phyloP scores from a whole-genome alignment of 2,113 vertebrate species.

The Nothocercus nigrocapillus region DNA sequence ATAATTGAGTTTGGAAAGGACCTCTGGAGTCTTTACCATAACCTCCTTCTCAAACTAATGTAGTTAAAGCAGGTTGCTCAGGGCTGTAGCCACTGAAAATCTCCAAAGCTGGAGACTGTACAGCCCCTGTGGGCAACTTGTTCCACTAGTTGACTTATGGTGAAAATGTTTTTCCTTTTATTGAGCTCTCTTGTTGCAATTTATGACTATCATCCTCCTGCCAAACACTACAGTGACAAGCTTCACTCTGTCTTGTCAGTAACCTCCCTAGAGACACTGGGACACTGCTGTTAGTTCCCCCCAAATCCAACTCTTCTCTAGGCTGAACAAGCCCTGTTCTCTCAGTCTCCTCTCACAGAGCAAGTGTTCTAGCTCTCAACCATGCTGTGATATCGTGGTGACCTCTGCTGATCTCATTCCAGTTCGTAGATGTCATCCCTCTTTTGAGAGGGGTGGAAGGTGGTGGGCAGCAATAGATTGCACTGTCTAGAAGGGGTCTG shows the following conservation, averaged over 20 bases:
- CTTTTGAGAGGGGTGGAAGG: rapidly evolving
- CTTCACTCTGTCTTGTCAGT: background rate
- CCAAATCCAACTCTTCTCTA: background rate
- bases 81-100: background rate
- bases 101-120: background rate
- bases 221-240: background rate
- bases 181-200: background rate
- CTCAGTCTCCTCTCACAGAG: background rate
- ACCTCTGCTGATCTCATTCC: background rate
- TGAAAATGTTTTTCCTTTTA: background rate
- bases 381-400: too few species aligned
- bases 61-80: background rate
- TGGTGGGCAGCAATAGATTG: background rate
- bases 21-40: background rate
- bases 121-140: background rate
- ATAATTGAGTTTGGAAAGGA: background rate
- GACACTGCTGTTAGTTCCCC: background rate
- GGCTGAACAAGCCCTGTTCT: background rate
- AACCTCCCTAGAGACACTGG: background rate
- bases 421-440: background rate
- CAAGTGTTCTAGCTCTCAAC: background rate
- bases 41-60: background rate
- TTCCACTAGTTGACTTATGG: background rate
- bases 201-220: background rate
- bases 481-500: background rate